Evolutionary conservation across 2,797 vertebrate species (phyloP).

Genomic region (Rousettus madagascariensis): DNA sequence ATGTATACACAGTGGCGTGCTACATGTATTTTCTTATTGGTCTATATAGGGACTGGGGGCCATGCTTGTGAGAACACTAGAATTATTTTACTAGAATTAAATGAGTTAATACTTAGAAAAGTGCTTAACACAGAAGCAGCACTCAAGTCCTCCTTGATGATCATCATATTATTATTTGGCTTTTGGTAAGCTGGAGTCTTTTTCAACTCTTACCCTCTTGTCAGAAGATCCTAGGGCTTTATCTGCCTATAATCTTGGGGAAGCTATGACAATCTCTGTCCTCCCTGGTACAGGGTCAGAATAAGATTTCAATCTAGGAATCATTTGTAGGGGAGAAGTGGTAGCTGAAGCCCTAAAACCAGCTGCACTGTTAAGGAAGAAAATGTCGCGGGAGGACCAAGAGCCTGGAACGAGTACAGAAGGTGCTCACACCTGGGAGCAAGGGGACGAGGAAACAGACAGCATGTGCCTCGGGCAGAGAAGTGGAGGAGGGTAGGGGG

Average conservation of each 20-base stretch:
- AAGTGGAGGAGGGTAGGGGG: not conserved
- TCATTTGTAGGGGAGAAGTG: not conserved
- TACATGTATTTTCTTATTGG: not conserved
- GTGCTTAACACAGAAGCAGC: not conserved
- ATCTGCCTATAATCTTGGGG: not conserved
- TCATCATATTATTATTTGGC: not conserved
- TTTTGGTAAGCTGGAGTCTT: not conserved
- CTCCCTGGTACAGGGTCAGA: not conserved
- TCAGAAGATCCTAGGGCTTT: not conserved
- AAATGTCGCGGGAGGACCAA: not conserved
- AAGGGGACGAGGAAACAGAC: not conserved
- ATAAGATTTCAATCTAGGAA: not conserved
- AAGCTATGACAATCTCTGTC: not conserved
- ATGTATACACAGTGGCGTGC: fast-evolving
- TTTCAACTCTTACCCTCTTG: not conserved
- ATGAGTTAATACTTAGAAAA: not conserved
- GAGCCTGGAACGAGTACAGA: not conserved
- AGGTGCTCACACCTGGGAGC: not conserved
- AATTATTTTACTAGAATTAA: not conserved
- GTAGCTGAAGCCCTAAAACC: not conserved
- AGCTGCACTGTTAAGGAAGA: not conserved
- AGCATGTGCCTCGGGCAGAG: not conserved
- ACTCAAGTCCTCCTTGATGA: not conserved
- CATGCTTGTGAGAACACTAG: not conserved
- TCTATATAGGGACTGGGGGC: not conserved